Conservation (phyloP, 1,140 invertebrate species). For the Leptonema lineaticorne region DNA sequence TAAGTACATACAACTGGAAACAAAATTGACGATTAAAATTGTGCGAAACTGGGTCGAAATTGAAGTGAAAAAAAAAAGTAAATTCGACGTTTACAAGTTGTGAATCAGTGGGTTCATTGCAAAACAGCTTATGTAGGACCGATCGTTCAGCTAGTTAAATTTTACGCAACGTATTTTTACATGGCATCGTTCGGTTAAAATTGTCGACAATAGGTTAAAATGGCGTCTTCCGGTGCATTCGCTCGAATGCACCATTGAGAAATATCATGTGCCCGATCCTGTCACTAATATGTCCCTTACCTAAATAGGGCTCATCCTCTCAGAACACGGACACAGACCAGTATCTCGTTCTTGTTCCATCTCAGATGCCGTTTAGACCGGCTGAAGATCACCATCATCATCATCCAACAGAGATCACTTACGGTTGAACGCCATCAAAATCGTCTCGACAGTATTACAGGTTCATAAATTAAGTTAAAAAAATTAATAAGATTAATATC, state of each 20-base stretch:
- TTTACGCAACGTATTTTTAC: conserved; percentile 16
- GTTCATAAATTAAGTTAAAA: background rate
- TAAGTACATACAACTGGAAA: too few relatives aligned
- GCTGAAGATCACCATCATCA: background rate
- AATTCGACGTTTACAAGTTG: too few relatives aligned
- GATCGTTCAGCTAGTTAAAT: too few relatives aligned
- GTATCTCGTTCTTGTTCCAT: background rate
- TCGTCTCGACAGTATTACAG: background rate
- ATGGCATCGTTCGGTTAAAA: background rate
- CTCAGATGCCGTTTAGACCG: conserved; percentile 15
- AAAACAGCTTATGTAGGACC: too few relatives aligned
- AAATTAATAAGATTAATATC: background rate
- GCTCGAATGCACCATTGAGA: conserved; percentile 8
- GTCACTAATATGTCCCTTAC: background rate
- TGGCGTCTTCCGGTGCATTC: conserved; percentile 25
- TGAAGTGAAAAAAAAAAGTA: too few relatives aligned
- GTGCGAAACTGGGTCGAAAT: too few relatives aligned
- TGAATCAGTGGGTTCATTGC: background rate
- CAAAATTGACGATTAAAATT: too few relatives aligned
- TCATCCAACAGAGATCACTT: background rate
- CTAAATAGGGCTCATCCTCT: conserved; percentile 25
- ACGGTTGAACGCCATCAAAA: too few relatives aligned
- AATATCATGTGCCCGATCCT: background rate
- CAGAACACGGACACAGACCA: background rate
- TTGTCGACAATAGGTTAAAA: conserved; percentile 5